Evolutionary conservation across 2,113 vertebrate genomes (phyloP).

Genomic region (Sarotherodon lohbergeri): DNA sequence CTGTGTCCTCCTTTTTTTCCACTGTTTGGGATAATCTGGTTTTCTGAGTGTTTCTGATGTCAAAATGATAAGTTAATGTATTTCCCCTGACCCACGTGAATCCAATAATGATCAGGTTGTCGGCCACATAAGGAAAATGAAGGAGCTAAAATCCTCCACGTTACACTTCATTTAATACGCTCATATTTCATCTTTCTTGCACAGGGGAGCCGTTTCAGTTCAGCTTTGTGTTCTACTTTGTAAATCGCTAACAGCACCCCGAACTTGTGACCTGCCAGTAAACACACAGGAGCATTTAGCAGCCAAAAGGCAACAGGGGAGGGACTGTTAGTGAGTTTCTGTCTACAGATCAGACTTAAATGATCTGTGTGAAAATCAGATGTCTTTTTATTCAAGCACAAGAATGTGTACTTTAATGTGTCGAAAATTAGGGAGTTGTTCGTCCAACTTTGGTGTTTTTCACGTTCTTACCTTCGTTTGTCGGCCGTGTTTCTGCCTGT

Average conservation of each 20-base stretch:
- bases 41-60: not conserved
- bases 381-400: not conserved
- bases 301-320: not conserved
- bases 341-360: not conserved
- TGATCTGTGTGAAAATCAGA: fast-evolving
- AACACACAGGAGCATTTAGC: not conserved
- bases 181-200: not conserved
- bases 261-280: not conserved
- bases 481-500: not conserved
- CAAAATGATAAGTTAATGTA: fast-evolving
- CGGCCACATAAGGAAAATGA: fast-evolving
- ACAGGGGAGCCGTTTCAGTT: not conserved
- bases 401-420: fast-evolving
- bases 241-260: not conserved
- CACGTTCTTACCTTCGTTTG: not conserved
- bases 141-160: not conserved
- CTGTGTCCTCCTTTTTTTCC: not conserved
- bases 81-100: not conserved
- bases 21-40: not conserved
- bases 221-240: fast-evolving
- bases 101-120: not conserved
- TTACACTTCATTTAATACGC: fast-evolving
- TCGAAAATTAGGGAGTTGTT: not conserved
- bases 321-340: fast-evolving
- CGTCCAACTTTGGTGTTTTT: not conserved